phyloP scores from a whole-genome alignment of 2,797 vertebrate genomes.

The Enteromius thamalakanensis region DNA sequence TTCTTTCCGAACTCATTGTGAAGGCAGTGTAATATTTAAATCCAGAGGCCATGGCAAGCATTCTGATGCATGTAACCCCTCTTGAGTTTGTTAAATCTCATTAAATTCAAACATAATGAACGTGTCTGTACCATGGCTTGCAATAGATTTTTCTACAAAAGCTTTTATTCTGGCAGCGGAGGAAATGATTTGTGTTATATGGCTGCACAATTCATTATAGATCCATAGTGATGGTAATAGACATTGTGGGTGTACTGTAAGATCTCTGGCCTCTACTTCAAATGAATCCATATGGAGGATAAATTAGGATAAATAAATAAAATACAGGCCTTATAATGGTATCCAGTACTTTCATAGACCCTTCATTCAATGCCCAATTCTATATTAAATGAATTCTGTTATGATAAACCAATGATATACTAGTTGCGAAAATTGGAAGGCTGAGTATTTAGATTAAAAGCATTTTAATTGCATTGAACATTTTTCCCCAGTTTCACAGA shows the following conservation, averaged over 20 bases:
- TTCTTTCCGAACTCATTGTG: neutral
- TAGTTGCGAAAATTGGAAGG: conserved; percentile 1
- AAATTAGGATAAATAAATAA: conserved; percentile 1
- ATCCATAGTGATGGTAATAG: conserved; percentile 3
- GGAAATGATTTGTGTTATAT: conserved; percentile 8
- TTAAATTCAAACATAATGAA: neutral
- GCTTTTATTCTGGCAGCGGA: neutral
- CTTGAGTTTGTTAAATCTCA: conserved; percentile 3
- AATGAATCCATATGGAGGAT: neutral
- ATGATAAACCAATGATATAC: neutral
- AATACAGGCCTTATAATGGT: neutral
- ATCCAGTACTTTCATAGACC: neutral
- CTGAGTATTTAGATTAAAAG: neutral
- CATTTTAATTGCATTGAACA: neutral
- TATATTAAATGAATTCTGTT: neutral
- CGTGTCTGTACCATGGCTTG: neutral
- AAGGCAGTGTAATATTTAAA: neutral
- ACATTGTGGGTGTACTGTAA: neutral
- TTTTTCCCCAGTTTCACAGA: no score
- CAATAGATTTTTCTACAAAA: conserved; percentile 12
- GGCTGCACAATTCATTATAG: neutral
- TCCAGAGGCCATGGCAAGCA: neutral
- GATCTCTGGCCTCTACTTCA: neutral
- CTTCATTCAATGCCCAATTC: neutral
- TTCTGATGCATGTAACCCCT: neutral